These are phyloP conservation scores for Pardosa pseudoannulata DNA, from an alignment of 2,888 invertebrate species.

Conservation along the genomic window DNA sequence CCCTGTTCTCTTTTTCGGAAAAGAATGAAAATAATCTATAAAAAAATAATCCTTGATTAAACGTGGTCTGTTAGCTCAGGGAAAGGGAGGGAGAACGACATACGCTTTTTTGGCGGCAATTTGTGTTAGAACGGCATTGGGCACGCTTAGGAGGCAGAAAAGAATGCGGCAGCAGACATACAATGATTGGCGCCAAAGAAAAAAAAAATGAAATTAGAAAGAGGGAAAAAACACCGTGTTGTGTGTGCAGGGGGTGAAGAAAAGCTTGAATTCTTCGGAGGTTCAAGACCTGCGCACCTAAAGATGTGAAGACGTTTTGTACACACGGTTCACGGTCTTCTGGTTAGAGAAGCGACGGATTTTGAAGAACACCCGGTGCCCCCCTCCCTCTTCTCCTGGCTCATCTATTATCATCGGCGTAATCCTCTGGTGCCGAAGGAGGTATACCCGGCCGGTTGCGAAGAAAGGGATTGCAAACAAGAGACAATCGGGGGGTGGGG, in stretches of 20 bases:
- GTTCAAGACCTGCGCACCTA: constrained; percentile 11
- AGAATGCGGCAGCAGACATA: constrained; percentile 7
- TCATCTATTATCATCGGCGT: background rate
- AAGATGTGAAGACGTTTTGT: constrained; percentile 17
- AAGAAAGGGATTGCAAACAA: constrained; percentile 14
- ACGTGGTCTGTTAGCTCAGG: constrained; percentile 10
- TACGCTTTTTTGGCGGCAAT: background rate
- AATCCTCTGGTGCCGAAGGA: constrained; percentile 3
- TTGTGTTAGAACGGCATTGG: constrained; percentile 14
- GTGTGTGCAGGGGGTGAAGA: background rate
- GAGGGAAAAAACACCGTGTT: background rate
- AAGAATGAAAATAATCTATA: background rate
- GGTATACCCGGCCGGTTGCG: constrained; percentile 4
- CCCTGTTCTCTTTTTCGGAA: background rate
- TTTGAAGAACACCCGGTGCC: background rate
- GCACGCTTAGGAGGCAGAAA: background rate
- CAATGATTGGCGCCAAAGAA: background rate
- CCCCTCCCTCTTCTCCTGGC: background rate
- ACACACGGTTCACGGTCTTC: background rate
- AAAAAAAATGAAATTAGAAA: constrained; percentile 1
- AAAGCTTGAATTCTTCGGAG: background rate
- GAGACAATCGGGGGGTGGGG: background rate
- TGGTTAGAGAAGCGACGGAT: background rate
- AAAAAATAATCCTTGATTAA: constrained; percentile 10
- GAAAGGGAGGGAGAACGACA: background rate